Conservation (phyloP, 2,797 vertebrate genomes). For the Naso thynnoides region DNA sequence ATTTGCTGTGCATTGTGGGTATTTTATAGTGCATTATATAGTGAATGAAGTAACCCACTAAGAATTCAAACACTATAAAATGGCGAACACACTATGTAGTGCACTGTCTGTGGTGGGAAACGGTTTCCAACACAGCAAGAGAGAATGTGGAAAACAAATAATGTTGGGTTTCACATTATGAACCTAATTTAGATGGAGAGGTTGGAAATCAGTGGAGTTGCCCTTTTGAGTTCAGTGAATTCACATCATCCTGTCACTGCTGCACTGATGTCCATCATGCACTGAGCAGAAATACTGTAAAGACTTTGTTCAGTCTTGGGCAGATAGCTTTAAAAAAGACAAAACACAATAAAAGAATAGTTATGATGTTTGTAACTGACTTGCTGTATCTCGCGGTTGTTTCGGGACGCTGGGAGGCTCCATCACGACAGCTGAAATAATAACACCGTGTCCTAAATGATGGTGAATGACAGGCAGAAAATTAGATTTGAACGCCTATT, state of each 20-base stretch:
- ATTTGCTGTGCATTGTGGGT: too few species aligned
- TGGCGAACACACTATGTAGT: too few species aligned
- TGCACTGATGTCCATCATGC: slow-evolving; percentile 37
- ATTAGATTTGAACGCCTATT: slow-evolving; percentile 5
- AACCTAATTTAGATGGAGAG: too few species aligned
- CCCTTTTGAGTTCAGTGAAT: slow-evolving; percentile 32
- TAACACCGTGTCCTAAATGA: neutral
- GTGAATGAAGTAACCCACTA: too few species aligned
- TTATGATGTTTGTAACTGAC: slow-evolving; percentile 7
- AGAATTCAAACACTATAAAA: too few species aligned
- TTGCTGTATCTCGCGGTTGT: slow-evolving; percentile 18
- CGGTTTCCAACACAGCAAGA: too few species aligned
- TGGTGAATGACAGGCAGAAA: slow-evolving; percentile 6
- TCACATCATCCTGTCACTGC: slow-evolving; percentile 10
- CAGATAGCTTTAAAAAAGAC: slow-evolving; percentile 16
- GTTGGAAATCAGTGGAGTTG: too few species aligned
- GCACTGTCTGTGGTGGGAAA: too few species aligned
- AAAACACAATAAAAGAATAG: neutral
- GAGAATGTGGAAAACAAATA: too few species aligned
- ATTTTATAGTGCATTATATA: too few species aligned
- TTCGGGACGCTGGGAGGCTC: slow-evolving; percentile 4
- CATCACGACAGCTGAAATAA: neutral
- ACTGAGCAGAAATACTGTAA: slow-evolving; percentile 34
- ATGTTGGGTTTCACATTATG: too few species aligned
- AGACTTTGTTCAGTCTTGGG: slow-evolving; percentile 46